Evolutionary conservation across 2,797 vertebrate species (phyloP), one percentile per base, ranked within the genome.

Genomic region (Spinibarbus caldwelli): DNA sequence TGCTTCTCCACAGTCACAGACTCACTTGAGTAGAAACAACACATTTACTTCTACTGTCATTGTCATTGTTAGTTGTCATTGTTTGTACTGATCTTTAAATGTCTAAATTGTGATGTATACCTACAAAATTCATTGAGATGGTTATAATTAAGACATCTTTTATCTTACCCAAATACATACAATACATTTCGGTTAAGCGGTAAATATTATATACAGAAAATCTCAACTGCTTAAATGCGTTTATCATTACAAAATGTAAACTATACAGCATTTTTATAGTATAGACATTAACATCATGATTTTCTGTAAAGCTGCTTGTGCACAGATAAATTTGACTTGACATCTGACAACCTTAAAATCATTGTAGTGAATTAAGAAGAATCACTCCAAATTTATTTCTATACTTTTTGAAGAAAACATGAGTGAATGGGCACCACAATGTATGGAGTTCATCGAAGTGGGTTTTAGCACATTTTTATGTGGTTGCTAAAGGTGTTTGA

Each of bases 1-100:
- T 38, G 31, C 26, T n/a, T 3, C 31, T 77, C 67, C 31, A 57
- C 54, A 36, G 17, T 67, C 64, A 67, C 31, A 21, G 64, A 36
- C 2, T 62, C 68, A 54, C 70, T 83, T 80, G 85, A 86, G 87
- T 86, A 88, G n/a, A 81, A 88, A 86, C 86, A n/a, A 76, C 62
- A 71, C 78, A 83, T 85, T 88, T 88, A 87, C 84, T 66, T 54
- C 78, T 52, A 49, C 78, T n/a, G 68, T 82, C 64, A 59, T 52
- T 77, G 43, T 41, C 64, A n/a, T n/a, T n/a, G n/a, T n/a, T n/a
- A n/a, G n/a, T n/a, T n/a, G n/a, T n/a, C 38, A 41, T 59, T 71
- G 84, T 84, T 80, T 76, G 45, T 64, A 38, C 41, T 57, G 9
- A 76, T n/a, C 9, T 26, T 17, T 19, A 38, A 43, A 36, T 67